Percentiles rank a stretch among this genome's conserved stretches.
These are phyloP conservation scores for Euleptes europaea DNA, from an alignment of 2,113 vertebrate genomes.

Conservation along the genomic window DNA sequence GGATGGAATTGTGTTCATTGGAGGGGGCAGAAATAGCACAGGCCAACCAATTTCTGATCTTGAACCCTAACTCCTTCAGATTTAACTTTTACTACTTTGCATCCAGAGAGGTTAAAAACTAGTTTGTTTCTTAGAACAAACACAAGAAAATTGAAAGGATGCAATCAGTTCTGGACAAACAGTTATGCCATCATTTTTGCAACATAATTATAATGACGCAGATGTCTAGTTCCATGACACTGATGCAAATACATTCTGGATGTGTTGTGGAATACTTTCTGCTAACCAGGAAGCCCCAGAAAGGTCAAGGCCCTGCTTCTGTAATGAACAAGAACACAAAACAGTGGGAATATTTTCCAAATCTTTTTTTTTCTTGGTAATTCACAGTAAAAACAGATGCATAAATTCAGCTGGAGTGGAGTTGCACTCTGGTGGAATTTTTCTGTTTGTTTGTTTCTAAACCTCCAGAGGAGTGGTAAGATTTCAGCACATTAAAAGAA, in stretches of 20 bases:
- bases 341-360: neutral
- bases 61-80: neutral
- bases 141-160: neutral
- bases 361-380: neutral
- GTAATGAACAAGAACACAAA: neutral
- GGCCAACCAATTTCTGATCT: neutral
- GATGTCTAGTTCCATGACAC: neutral
- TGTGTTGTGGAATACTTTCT: neutral
- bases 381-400: neutral
- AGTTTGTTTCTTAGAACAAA: neutral
- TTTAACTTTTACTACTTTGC: neutral
- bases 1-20: neutral
- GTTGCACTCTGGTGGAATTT: neutral
- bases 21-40: neutral
- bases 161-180: neutral
- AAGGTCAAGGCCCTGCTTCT: neutral
- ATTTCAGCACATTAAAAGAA: neutral
- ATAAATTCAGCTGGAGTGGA: neutral
- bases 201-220: neutral
- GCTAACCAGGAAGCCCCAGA: neutral
- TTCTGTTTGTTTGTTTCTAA: conserved; percentile 52
- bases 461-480: neutral
- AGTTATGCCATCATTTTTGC: accelerated
- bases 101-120: neutral
- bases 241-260: neutral